These are phyloP conservation scores for Philopotamus ludificatus DNA, from an alignment of 1,140 invertebrate species.

Conservation along the genomic window DNA sequence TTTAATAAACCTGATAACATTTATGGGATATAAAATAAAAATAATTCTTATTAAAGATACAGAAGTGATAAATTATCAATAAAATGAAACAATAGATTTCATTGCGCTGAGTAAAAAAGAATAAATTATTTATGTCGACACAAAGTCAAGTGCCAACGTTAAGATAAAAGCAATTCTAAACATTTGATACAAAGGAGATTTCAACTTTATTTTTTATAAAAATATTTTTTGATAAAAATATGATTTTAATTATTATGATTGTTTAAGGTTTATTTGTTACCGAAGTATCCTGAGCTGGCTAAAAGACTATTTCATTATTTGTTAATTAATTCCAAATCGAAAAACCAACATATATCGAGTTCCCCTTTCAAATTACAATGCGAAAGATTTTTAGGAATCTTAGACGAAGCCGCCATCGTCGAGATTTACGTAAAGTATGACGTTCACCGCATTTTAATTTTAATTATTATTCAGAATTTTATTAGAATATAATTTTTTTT, in stretches of 20 bases:
- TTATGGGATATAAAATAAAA: too few species aligned
- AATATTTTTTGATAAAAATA: background rate
- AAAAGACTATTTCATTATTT: conserved; percentile 66
- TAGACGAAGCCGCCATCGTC: conserved; percentile 64
- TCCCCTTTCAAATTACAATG: conserved; percentile 68
- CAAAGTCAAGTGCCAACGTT: too few species aligned
- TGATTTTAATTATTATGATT: too few species aligned
- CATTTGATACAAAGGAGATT: too few species aligned
- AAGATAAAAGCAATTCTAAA: too few species aligned
- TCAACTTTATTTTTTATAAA: background rate
- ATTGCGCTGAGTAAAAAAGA: too few species aligned
- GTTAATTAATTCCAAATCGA: conserved; percentile 59
- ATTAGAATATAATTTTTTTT: conserved; percentile 6
- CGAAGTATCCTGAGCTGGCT: conserved; percentile 71
- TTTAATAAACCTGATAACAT: too few species aligned
- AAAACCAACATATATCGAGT: conserved; percentile 60
- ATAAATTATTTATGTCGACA: too few species aligned
- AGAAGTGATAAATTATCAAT: too few species aligned
- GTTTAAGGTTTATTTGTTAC: conserved; percentile 71
- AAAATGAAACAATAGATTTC: too few species aligned
- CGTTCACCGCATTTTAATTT: conserved; percentile 22
- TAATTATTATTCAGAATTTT: background rate
- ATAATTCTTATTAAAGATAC: too few species aligned
- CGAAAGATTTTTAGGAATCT: conserved; percentile 67
- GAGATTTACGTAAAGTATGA: conserved; percentile 65